Evolutionary conservation across 2,113 vertebrate species (phyloP).

Genomic region (Callocephalon fimbriatum): DNA sequence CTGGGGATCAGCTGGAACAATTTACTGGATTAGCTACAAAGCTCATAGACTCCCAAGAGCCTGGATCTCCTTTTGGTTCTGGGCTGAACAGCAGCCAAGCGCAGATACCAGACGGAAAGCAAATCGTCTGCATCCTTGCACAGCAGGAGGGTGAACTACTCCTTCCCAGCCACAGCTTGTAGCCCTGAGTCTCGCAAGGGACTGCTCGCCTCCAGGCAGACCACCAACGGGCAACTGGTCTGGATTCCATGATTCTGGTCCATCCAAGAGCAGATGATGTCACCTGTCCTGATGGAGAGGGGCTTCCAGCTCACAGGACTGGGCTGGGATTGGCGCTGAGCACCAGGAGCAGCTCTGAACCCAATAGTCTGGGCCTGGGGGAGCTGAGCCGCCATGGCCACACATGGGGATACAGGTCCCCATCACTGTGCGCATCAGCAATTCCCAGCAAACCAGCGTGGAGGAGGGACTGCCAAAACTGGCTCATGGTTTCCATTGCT

Average conservation of each 20-base stretch:
- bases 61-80: not conserved
- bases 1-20: not conserved
- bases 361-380: not conserved
- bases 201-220: not conserved
- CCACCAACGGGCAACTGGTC: rapidly evolving
- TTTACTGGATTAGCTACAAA: not conserved
- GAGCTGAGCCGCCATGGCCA: not conserved
- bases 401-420: rapidly evolving
- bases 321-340: not conserved
- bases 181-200: not conserved
- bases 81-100: not conserved
- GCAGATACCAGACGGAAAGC: not conserved
- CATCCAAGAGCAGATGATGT: rapidly evolving
- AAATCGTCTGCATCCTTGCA: not conserved
- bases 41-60: not conserved
- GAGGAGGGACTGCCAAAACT: not conserved
- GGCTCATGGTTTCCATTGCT: not conserved
- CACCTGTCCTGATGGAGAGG: too few species aligned
- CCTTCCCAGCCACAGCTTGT: not conserved
- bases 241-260: rapidly evolving
- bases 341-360: too few species aligned
- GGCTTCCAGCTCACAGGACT: not conserved
- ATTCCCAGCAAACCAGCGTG: not conserved
- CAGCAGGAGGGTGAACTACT: not conserved
- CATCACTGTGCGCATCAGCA: rapidly evolving